Base-by-base conservation (phyloP, 2,888 invertebrate genomes). In the Encarsia formosa region DNA sequence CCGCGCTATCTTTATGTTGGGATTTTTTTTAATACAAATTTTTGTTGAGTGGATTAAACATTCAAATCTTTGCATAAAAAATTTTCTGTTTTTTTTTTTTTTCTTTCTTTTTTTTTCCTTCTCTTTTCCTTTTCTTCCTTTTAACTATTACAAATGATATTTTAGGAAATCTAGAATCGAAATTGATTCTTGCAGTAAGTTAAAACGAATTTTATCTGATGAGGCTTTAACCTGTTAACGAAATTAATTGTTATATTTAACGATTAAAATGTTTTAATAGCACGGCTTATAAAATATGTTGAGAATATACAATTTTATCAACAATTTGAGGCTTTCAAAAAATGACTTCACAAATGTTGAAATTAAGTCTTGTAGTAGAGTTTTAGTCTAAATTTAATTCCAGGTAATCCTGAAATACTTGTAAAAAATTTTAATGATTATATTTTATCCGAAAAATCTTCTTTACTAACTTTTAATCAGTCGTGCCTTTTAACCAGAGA, bases 401-500 rank as follows among this genome's bases (percentile, higher is more conserved):
- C n/a, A 50, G 38, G 22, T 16, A 37, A 29, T 34, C 22, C 26
- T 43, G n/a, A 47, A 50, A 50, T 47, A 52, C 56, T 52, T 49
- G 49, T 41, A 23, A 46, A 31, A 49, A 62, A 61, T 68, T 65
- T 66, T 65, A 63, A 65, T 56, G 49, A 62, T 60, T 60, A 62
- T 65, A 61, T 65, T 68, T 67, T 65, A 66, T 61, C 59, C 55
- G 39, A 35, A 57, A 62, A 59, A 53, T 63, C 61, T 66, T 61
- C 61, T 68, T 68, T 66, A 63, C 50, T 59, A 62, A 63, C 46
- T 68, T 70, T 67, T 65, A 69, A 68, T 68, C 61, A 64, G 67
- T 65, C 66, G 69, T 70, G 70, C 69, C 70, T 70, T 70, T 69
- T 69, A 68, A 68, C 56, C 54, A 66, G 61, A 56, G 43, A 61